Percentiles rank a stretch among this genome's conserved stretches.
phyloP scores from a whole-genome alignment of 2,888 invertebrate species.

The Sepioteuthis lessoniana region DNA sequence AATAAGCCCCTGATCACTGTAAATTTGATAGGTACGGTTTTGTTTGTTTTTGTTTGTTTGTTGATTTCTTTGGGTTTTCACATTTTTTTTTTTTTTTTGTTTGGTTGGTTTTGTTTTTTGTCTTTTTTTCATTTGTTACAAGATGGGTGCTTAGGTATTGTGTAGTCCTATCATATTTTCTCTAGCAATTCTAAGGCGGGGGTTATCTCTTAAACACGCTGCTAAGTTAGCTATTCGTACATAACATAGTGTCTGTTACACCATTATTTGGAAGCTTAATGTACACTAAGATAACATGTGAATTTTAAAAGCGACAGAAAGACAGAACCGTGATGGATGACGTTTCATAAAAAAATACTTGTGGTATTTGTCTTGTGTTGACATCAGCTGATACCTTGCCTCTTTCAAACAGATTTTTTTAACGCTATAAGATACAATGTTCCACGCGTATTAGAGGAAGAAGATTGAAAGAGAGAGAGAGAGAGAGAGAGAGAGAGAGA shows the following conservation, averaged over 20 bases:
- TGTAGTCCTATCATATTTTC: neutral
- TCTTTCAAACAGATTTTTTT: neutral
- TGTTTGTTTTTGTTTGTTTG: too few species aligned
- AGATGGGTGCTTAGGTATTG: neutral
- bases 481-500: too few species aligned
- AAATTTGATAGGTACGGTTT: neutral
- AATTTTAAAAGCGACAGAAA: constrained; percentile 21
- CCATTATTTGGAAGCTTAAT: neutral
- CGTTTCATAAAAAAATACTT: neutral
- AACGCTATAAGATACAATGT: neutral
- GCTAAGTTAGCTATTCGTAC: neutral
- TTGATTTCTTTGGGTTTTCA: neutral
- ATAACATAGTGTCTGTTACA: neutral
- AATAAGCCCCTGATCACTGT: neutral
- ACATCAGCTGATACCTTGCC: neutral
- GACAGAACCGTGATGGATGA: neutral
- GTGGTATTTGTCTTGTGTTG: neutral
- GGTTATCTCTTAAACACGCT: neutral
- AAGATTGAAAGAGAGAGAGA: neutral
- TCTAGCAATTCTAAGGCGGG: neutral
- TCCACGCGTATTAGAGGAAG: neutral
- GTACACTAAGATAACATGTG: neutral
- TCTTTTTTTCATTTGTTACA: too few species aligned
- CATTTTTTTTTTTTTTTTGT: too few species aligned
- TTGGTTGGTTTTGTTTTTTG: too few species aligned